These are phyloP conservation scores for Agrochola lychnidis DNA, from an alignment of 2,888 invertebrate species.

Conservation along the genomic window DNA sequence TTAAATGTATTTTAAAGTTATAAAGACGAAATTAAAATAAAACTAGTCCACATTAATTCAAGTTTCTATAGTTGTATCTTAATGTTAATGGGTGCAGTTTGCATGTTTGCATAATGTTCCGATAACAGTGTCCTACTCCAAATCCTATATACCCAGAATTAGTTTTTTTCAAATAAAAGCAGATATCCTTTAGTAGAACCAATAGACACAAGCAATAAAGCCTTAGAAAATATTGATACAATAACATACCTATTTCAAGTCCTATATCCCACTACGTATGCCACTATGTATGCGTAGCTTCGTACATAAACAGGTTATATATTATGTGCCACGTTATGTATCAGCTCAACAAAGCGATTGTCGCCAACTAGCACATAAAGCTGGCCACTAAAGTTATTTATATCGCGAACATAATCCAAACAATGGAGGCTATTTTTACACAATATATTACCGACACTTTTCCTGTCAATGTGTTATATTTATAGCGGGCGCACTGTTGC, in stretches of 20 bases:
- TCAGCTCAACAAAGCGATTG: conserved; percentile 39
- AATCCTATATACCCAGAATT: background rate
- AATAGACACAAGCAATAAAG: background rate
- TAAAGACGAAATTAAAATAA: background rate
- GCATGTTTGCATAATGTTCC: background rate
- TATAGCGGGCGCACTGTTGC: conserved; percentile 39
- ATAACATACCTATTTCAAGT: conserved; percentile 14
- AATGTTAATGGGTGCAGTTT: background rate
- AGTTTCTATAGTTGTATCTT: conserved; percentile 1
- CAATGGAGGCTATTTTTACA: conserved; percentile 62
- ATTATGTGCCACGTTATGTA: background rate
- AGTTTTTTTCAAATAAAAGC: background rate
- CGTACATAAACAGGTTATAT: conserved; percentile 1
- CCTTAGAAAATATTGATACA: background rate
- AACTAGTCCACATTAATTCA: background rate
- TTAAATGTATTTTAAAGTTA: background rate
- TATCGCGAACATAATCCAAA: conserved; percentile 62
- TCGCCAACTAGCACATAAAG: conserved; percentile 58
- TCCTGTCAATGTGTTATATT: conserved; percentile 60
- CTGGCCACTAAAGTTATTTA: conserved; percentile 59
- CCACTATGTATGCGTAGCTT: background rate
- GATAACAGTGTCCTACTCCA: background rate
- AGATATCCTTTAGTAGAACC: background rate
- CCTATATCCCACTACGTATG: background rate
- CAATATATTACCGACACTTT: conserved; percentile 45